These are phyloP conservation scores for Mnemiopsis leidyi DNA, from an alignment of 37 sponge, comb jelly and placozoan genomes.

Conservation along the genomic window DNA sequence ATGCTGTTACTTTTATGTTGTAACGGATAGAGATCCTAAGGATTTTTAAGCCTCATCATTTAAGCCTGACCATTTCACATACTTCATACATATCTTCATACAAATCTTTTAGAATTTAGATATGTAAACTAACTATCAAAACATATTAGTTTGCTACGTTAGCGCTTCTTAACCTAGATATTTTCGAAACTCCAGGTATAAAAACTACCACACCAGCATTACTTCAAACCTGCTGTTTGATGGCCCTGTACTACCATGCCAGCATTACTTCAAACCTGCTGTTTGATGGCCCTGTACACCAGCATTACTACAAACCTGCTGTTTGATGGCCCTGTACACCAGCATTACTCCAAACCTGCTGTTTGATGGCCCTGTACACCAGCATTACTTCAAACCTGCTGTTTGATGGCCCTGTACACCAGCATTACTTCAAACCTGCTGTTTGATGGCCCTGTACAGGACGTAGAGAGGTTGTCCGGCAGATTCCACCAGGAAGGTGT, in stretches of 20 bases:
- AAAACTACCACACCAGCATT: neutral
- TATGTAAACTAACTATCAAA: too few relatives aligned
- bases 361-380: neutral
- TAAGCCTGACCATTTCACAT: too few relatives aligned
- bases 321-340: neutral
- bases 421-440: too few relatives aligned
- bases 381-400: neutral
- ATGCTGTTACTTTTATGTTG: too few relatives aligned
- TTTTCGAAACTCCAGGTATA: neutral
- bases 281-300: conserved; percentile 12
- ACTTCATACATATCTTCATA: too few relatives aligned
- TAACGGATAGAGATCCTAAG: too few relatives aligned
- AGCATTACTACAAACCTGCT: neutral
- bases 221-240: conserved; percentile 66
- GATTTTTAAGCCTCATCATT: too few relatives aligned
- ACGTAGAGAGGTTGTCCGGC: conserved; percentile 63
- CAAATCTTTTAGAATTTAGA: too few relatives aligned
- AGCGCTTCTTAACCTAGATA: too few relatives aligned
- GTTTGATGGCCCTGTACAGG: conserved; percentile 57
- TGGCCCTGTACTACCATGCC: conserved; percentile 56
- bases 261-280: too few relatives aligned
- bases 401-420: neutral
- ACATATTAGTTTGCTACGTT: too few relatives aligned
- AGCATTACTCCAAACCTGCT: conserved; percentile 15
- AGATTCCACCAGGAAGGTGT: conserved; percentile 53